Evolutionary conservation across 2,888 invertebrate species (phyloP).

Genomic region (Trachelus stipa): DNA sequence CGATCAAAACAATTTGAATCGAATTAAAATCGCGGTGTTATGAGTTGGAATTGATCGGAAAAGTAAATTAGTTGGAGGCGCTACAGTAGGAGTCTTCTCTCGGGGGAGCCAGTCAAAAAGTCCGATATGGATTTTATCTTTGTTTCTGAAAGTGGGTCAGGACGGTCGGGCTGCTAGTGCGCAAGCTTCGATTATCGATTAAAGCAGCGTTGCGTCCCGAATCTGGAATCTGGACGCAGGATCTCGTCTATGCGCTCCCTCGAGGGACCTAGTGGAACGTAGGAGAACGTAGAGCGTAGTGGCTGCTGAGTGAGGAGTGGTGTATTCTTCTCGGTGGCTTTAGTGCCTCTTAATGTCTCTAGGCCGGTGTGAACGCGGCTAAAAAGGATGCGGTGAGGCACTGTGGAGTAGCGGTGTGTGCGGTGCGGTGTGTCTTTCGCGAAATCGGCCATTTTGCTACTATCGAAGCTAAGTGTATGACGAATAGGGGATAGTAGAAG

Average conservation of each 20-base stretch:
- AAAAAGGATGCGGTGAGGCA: constrained; percentile 46
- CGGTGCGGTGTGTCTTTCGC: constrained; percentile 27
- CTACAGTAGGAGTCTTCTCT: neutral
- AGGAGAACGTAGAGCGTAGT: constrained; percentile 24
- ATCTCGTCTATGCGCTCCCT: constrained; percentile 31
- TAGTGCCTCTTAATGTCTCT: neutral
- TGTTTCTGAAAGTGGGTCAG: constrained; percentile 54
- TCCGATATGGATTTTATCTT: constrained; percentile 59
- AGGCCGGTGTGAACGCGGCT: neutral
- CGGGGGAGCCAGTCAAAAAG: neutral
- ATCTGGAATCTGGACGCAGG: constrained; percentile 33
- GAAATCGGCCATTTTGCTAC: constrained; percentile 56
- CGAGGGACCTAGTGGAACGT: neutral
- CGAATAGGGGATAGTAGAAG: constrained; percentile 19
- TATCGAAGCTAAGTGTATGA: constrained; percentile 26
- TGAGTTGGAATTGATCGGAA: neutral
- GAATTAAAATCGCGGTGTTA: neutral
- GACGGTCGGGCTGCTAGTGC: constrained; percentile 49
- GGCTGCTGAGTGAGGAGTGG: constrained; percentile 13
- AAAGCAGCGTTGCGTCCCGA: constrained; percentile 44
- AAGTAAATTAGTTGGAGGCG: neutral
- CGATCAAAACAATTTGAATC: neutral
- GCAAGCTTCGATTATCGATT: constrained; percentile 65
- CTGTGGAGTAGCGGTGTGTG: constrained; percentile 15
- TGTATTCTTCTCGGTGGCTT: neutral